Conservation (phyloP, 2,113 vertebrate genomes). For the Apteryx mantelli region DNA sequence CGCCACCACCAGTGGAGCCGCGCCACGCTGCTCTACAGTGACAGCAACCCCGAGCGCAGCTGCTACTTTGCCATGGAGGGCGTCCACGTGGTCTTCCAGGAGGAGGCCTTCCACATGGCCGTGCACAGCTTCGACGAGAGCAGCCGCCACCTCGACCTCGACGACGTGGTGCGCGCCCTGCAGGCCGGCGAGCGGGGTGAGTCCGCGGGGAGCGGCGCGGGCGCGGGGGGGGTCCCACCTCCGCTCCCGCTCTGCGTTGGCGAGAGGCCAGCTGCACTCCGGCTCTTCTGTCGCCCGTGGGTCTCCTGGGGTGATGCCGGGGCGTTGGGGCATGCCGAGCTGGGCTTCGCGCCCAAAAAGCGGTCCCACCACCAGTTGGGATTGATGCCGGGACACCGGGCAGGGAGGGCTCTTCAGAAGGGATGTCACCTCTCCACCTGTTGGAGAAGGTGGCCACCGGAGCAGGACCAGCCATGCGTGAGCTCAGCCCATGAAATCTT, state of each 20-base stretch:
- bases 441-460: accelerated
- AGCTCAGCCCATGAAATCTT: accelerated
- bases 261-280: neutral
- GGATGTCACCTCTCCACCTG: accelerated
- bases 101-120: constrained; percentile 76
- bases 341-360: too few species aligned
- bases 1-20: constrained; percentile 88
- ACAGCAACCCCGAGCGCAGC: constrained; percentile 90
- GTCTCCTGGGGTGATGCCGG: neutral
- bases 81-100: constrained; percentile 83
- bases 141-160: constrained; percentile 79
- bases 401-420: neutral
- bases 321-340: too few species aligned
- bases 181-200: constrained; percentile 81
- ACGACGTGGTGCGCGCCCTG: constrained; percentile 84
- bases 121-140: constrained; percentile 77
- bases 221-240: neutral
- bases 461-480: too few species aligned
- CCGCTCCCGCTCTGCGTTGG: neutral
- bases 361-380: neutral
- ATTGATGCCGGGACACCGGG: neutral
- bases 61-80: constrained; percentile 95
- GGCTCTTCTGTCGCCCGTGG: neutral
- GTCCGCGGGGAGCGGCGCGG: neutral
- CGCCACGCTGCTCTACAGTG: constrained; percentile 88